Conservation (phyloP, 2,797 vertebrate species). For the Streptopelia turtur region DNA sequence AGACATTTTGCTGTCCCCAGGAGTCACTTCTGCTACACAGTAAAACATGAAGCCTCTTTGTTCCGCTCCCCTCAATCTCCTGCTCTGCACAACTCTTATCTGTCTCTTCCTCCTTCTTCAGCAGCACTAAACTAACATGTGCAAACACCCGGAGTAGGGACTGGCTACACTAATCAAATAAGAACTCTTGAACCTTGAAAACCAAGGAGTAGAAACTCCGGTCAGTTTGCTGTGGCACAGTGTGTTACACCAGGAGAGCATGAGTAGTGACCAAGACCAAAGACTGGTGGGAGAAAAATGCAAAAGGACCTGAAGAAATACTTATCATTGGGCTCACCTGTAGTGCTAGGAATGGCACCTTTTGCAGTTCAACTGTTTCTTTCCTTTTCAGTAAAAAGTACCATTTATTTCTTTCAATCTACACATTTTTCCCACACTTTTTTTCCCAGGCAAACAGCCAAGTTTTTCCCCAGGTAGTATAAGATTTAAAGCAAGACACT, state of each 20-base stretch:
- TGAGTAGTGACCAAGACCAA: background rate
- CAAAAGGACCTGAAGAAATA: background rate
- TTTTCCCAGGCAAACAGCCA: background rate
- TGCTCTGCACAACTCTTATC: background rate
- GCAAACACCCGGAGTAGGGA: background rate
- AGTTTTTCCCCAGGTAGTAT: background rate
- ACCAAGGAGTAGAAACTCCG: background rate
- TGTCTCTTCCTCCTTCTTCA: background rate
- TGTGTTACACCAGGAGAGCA: background rate
- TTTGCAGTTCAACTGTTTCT: background rate
- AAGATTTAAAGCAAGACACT: background rate
- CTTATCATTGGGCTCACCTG: background rate
- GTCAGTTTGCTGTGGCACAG: background rate
- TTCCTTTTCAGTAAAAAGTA: background rate
- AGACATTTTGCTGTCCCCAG: background rate
- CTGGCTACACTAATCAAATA: background rate
- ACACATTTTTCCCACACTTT: background rate
- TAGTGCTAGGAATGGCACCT: background rate
- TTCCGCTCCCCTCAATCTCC: background rate
- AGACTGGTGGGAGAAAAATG: background rate
- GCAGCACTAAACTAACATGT: background rate
- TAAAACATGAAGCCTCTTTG: background rate
- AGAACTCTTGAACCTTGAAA: background rate
- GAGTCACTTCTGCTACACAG: background rate
- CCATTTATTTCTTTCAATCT: background rate